Conservation (phyloP, 1,140 invertebrate genomes). For the Lepidostoma basale region DNA sequence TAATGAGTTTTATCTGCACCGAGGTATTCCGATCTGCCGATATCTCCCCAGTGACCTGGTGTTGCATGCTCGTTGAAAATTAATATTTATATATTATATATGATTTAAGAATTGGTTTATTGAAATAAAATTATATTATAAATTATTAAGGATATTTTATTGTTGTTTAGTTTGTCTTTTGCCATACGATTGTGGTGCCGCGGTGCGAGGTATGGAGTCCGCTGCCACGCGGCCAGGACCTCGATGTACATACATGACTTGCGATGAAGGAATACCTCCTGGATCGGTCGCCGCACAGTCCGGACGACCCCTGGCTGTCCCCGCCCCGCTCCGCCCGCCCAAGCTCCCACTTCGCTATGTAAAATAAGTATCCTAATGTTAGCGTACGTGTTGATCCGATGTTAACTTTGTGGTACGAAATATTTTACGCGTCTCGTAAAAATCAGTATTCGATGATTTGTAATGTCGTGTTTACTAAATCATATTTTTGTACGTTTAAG, state of each 20-base stretch:
- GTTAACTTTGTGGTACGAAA: constrained; percentile 12
- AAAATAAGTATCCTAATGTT: not conserved
- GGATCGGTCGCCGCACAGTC: not conserved
- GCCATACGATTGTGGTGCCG: constrained; percentile 10
- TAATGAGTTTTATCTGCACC: constrained; percentile 22
- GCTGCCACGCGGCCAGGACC: constrained; percentile 3
- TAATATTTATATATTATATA: constrained; percentile 26
- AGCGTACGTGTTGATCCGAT: not conserved
- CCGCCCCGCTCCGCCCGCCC: not conserved
- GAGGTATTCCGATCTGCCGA: constrained; percentile 5
- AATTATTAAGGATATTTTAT: constrained; percentile 30
- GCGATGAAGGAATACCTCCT: constrained; percentile 12
- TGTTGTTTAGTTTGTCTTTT: constrained; percentile 23
- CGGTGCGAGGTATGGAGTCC: not conserved
- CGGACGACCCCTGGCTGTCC: not conserved
- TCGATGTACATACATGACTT: not conserved
- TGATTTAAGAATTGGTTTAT: constrained; percentile 30
- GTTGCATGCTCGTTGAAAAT: constrained; percentile 22
- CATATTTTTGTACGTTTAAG: constrained; percentile 23
- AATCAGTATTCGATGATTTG: constrained; percentile 18
- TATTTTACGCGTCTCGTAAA: constrained; percentile 13
- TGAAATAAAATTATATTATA: constrained; percentile 26
- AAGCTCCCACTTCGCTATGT: not conserved
- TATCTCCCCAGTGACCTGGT: constrained; percentile 13
- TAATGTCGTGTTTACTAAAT: constrained; percentile 9